These are phyloP conservation scores for Rapana venosa DNA, from an alignment of 2,888 invertebrate species.

Conservation along the genomic window DNA sequence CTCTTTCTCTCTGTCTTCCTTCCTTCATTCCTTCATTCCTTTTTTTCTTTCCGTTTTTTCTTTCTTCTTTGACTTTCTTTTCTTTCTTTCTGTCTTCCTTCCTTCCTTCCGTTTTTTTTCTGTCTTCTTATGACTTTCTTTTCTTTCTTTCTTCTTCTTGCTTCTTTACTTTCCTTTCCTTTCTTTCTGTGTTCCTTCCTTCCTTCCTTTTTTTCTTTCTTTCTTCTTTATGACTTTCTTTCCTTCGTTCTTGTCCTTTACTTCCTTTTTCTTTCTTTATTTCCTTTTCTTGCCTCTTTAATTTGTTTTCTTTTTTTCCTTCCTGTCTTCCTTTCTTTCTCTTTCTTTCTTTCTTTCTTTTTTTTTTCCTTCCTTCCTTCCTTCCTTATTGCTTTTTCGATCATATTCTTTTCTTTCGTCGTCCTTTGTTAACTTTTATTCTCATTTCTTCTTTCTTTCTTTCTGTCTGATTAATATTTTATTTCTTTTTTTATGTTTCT, in stretches of 20 bases:
- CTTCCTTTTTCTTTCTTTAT: not conserved
- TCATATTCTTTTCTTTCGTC: not conserved
- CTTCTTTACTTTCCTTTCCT: not conserved
- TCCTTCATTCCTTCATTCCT: not conserved
- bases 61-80: not conserved
- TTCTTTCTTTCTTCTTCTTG: not conserved
- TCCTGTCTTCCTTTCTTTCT: slow-evolving; percentile 19
- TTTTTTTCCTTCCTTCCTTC: not conserved
- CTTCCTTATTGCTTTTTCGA: not conserved
- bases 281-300: not conserved
- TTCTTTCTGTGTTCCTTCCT: too few relatives aligned
- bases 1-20: not conserved
- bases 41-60: not conserved
- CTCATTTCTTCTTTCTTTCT: not conserved
- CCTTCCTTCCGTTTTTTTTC: not conserved
- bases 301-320: not conserved
- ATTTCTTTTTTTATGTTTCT: not conserved
- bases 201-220: too few relatives aligned
- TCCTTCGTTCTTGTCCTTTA: not conserved
- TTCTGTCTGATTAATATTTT: not conserved
- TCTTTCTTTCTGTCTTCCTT: not conserved
- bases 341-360: not conserved
- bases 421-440: not conserved
- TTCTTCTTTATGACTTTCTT: not conserved
- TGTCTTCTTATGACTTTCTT: not conserved